These are phyloP conservation scores for Carabus problematicus DNA, from an alignment of 2,888 invertebrate genomes.

Conservation along the genomic window DNA sequence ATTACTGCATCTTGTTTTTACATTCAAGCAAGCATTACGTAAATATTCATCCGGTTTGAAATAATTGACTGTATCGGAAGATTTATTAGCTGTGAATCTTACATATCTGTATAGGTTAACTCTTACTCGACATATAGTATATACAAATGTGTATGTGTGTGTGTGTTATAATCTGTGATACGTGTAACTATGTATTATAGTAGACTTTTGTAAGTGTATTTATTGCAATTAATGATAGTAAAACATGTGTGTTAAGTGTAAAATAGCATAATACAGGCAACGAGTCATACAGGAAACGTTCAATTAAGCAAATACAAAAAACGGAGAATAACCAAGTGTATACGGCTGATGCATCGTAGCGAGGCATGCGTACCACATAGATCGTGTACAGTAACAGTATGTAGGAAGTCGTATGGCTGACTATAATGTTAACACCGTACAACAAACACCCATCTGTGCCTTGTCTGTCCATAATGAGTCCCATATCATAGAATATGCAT, in stretches of 20 bases:
- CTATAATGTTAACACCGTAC: too few species aligned
- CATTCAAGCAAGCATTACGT: too few species aligned
- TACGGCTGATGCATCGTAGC: not conserved
- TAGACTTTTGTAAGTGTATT: conserved; percentile 29
- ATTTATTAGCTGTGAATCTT: too few species aligned
- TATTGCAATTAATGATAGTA: conserved; percentile 42
- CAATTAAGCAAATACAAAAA: conserved; percentile 38
- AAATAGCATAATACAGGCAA: conserved; percentile 42
- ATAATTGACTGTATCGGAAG: too few species aligned
- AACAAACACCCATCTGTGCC: conserved; percentile 11
- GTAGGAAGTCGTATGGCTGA: not conserved
- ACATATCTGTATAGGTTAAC: too few species aligned
- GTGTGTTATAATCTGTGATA: too few species aligned
- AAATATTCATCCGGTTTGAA: too few species aligned
- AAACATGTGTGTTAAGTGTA: conserved; percentile 42
- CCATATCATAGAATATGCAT: conserved; percentile 49
- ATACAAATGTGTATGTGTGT: too few species aligned
- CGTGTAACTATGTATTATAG: too few species aligned
- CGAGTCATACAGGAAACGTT: conserved; percentile 41
- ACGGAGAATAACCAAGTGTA: not conserved
- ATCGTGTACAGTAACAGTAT: too few species aligned
- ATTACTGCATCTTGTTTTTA: too few species aligned
- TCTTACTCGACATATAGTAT: too few species aligned
- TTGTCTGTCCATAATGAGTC: conserved; percentile 15
- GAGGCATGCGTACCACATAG: not conserved